These are phyloP conservation scores for Pteromalus puparum DNA, from an alignment of 1,140 invertebrate species.

Conservation along the genomic window DNA sequence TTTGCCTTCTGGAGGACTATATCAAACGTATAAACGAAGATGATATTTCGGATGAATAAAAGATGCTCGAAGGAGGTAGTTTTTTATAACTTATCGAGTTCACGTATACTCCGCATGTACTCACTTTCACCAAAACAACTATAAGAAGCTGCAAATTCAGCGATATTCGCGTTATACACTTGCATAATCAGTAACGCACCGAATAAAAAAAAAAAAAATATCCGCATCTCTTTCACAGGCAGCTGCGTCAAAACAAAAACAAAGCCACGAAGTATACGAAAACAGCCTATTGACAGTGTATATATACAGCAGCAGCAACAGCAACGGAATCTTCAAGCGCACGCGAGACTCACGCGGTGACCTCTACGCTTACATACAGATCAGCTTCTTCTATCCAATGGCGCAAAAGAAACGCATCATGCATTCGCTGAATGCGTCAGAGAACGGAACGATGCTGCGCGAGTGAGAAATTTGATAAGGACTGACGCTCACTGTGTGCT, in stretches of 20 bases:
- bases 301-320: not conserved
- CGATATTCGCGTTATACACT: too few species aligned
- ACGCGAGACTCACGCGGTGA: not conserved
- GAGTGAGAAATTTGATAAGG: conserved; percentile 9
- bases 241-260: not conserved
- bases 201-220: too few species aligned
- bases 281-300: not conserved
- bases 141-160: too few species aligned
- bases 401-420: conserved; percentile 13
- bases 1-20: too few species aligned
- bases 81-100: too few species aligned
- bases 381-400: conserved; percentile 6
- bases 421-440: conserved; percentile 9
- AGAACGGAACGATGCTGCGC: not conserved
- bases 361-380: not conserved
- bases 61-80: too few species aligned
- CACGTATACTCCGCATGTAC: too few species aligned
- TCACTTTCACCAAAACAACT: too few species aligned
- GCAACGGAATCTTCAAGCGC: not conserved
- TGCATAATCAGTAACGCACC: too few species aligned
- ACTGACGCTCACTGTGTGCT: not conserved
- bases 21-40: too few species aligned
- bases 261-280: not conserved
- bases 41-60: too few species aligned
- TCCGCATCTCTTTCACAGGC: too few species aligned